Evolutionary conservation across 1,140 invertebrate genomes (phyloP).

Genomic region (Octopus sinensis): DNA sequence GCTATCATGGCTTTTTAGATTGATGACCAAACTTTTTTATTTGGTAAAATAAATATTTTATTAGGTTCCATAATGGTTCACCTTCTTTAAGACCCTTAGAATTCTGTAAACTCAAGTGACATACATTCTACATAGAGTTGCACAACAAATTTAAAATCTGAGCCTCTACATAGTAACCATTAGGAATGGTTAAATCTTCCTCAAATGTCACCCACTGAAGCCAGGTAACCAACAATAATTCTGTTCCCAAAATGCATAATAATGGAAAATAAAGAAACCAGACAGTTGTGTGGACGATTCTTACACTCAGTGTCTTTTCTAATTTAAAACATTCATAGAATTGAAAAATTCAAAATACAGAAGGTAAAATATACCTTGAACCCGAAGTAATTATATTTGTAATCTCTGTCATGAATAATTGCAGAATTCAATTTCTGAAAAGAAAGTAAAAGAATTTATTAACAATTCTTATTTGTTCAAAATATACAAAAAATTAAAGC

Average conservation of each 20-base stretch:
- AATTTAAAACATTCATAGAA: not conserved
- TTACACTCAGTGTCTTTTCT: not conserved
- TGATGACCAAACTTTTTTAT: too few species aligned
- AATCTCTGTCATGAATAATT: conserved; percentile 97
- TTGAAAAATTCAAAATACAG: too few species aligned
- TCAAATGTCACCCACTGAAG: too few species aligned
- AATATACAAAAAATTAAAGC: not conserved
- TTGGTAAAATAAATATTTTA: too few species aligned
- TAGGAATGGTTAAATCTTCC: too few species aligned
- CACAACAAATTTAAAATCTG: too few species aligned
- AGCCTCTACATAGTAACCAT: too few species aligned
- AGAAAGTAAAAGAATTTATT: conserved; percentile 19
- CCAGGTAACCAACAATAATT: not conserved
- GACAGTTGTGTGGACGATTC: not conserved
- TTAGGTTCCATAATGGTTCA: too few species aligned
- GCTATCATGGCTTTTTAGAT: too few species aligned
- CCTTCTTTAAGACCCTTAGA: too few species aligned
- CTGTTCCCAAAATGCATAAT: not conserved
- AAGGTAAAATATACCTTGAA: conserved; percentile 71
- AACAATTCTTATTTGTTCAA: not conserved
- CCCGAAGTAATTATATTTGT: conserved; percentile 96
- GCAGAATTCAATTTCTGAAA: conserved; percentile 79
- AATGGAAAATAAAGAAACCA: not conserved
- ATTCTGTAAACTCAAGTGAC: too few species aligned
- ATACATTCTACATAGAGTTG: too few species aligned